These are phyloP conservation scores for Parasteatoda tepidariorum DNA, from an alignment of 1,140 invertebrate species.

Conservation along the genomic window DNA sequence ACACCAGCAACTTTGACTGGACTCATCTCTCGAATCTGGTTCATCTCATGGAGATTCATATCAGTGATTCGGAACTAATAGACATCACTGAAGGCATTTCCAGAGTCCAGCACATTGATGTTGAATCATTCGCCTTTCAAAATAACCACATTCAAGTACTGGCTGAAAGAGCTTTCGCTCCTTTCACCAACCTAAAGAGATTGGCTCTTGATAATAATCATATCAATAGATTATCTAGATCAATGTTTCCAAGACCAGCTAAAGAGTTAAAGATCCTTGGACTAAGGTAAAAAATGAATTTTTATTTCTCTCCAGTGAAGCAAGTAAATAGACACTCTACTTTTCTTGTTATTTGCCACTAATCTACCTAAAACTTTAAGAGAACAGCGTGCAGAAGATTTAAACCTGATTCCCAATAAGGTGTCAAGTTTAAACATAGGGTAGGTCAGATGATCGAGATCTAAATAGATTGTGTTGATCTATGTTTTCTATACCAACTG, in stretches of 20 bases:
- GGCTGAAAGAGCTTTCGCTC: constrained; percentile 3
- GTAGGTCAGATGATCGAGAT: no score
- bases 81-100: constrained; percentile 1
- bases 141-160: constrained; percentile 18
- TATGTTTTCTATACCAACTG: no score
- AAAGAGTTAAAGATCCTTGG: constrained; percentile 19
- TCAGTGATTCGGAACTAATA: constrained; percentile 7
- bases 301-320: no score
- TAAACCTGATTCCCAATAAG: no score
- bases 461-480: no score
- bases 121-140: constrained; percentile 35
- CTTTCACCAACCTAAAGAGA: constrained; percentile 5
- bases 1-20: constrained; percentile 30
- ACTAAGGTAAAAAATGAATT: constrained; percentile 25
- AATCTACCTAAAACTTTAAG: no score
- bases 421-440: no score
- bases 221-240: not conserved
- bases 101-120: constrained; percentile 4
- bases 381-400: no score
- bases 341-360: no score
- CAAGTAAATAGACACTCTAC: no score
- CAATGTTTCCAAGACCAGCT: constrained; percentile 20
- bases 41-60: constrained; percentile 22
- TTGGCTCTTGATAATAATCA: constrained; percentile 35
- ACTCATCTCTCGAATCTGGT: not conserved